A percentile compares a stretch with the other conserved stretches of the same genome.
phyloP scores from a whole-genome alignment of 2,888 invertebrate genomes.

The Eumacrocentrus americanus region DNA sequence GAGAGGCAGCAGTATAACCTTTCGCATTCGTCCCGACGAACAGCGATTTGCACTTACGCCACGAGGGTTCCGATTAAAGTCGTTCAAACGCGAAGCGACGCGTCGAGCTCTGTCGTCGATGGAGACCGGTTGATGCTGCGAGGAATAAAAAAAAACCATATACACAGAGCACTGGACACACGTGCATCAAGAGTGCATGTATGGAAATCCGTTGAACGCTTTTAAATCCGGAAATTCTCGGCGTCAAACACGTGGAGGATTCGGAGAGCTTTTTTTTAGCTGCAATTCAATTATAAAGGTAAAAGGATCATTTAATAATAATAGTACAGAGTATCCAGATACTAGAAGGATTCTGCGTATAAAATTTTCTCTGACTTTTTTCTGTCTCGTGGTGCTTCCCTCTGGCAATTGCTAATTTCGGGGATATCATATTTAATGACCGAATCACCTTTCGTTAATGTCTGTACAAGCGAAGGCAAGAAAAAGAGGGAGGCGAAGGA shows the following conservation, averaged over 20 bases:
- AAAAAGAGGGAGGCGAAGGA: background rate
- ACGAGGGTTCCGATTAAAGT: conserved; percentile 48
- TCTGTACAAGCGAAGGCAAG: background rate
- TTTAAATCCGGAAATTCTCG: conserved; percentile 24
- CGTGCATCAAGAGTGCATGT: conserved; percentile 19
- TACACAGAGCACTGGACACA: conserved; percentile 17
- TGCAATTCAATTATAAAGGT: background rate
- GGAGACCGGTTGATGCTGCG: conserved; percentile 20
- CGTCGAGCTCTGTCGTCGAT: conserved; percentile 34
- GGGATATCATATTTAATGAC: conserved; percentile 21
- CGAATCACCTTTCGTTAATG: background rate
- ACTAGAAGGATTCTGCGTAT: no score
- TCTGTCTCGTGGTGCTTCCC: background rate
- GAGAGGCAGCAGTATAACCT: conserved; percentile 43
- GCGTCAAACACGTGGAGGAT: conserved; percentile 7
- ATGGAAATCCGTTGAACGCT: conserved; percentile 28
- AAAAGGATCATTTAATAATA: no score
- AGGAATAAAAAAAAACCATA: conserved; percentile 15
- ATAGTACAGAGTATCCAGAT: no score
- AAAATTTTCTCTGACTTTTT: background rate
- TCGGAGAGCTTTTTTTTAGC: background rate
- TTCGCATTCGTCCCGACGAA: conserved; percentile 48
- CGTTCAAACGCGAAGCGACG: conserved; percentile 43
- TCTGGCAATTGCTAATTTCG: conserved; percentile 15
- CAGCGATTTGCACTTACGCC: conserved; percentile 54